These are phyloP conservation scores for Cataglyphis cursor DNA, from an alignment of 2,888 invertebrate genomes.

Conservation along the genomic window DNA sequence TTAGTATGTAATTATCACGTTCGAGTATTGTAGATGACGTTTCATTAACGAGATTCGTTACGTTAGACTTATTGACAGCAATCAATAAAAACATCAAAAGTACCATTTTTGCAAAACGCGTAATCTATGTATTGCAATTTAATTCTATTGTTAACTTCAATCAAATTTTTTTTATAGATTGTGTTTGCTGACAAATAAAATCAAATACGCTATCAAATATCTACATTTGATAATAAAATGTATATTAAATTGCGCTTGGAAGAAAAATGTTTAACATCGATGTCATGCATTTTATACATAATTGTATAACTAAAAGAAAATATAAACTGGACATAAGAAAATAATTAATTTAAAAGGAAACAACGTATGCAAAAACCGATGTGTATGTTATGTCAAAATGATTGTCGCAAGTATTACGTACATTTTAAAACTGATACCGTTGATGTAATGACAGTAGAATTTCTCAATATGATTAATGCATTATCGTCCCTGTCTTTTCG, in stretches of 20 bases:
- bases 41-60: conserved; percentile 21
- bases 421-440: background rate
- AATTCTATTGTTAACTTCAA: background rate
- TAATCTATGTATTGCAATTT: background rate
- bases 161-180: background rate
- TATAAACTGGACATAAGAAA: background rate
- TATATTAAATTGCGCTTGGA: background rate
- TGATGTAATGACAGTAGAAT: conserved; percentile 20
- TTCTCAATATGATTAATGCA: background rate
- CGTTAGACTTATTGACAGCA: conserved; percentile 6
- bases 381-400: background rate
- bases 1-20: background rate
- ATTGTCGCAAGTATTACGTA: conserved; percentile 3
- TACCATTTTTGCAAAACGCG: background rate
- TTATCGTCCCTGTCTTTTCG: background rate
- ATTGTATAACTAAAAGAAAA: background rate
- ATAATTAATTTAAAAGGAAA: background rate
- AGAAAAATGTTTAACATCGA: background rate
- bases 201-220: background rate
- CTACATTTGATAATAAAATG: background rate
- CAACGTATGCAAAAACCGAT: background rate
- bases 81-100: conserved; percentile 14
- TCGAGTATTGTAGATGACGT: conserved; percentile 20
- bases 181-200: background rate
- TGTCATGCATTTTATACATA: background rate